Evolutionary conservation across 2,797 vertebrate genomes (phyloP).

Genomic region (Acipenser oxyrinchus): DNA sequence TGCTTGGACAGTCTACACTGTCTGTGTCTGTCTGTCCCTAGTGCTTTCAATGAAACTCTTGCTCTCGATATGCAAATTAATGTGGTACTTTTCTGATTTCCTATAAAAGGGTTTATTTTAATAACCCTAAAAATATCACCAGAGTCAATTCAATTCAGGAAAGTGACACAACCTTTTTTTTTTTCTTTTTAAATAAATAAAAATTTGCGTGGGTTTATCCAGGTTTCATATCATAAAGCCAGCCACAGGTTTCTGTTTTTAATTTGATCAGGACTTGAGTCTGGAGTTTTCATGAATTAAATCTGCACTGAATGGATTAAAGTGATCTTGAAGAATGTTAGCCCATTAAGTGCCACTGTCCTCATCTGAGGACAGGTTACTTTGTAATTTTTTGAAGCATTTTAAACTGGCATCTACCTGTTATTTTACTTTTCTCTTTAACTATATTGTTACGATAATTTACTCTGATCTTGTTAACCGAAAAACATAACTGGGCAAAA

Average conservation of each 20-base stretch:
- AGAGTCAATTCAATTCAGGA: conserved; percentile 33
- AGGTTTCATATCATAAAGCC: conserved; percentile 27
- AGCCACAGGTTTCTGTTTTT: conserved; percentile 52
- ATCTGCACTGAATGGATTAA: too few relatives aligned
- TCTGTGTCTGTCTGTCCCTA: conserved; percentile 18
- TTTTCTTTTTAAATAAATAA: conserved; percentile 20
- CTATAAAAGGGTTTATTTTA: conserved; percentile 53
- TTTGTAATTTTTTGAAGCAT: too few relatives aligned
- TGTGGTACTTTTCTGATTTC: conserved; percentile 52
- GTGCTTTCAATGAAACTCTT: conserved; percentile 32
- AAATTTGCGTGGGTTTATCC: conserved; percentile 25
- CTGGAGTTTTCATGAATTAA: background rate
- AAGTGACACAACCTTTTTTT: conserved; percentile 22
- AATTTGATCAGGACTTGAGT: conserved; percentile 34
- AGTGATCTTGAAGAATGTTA: too few relatives aligned
- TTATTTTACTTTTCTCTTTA: too few relatives aligned
- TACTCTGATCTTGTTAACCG: too few relatives aligned
- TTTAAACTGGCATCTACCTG: too few relatives aligned
- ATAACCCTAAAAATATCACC: conserved; percentile 45
- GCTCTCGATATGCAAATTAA: conserved; percentile 47
- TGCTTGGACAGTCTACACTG: conserved; percentile 31
- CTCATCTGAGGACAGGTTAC: too few relatives aligned
- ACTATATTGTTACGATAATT: too few relatives aligned
- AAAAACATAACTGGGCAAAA: too few relatives aligned
- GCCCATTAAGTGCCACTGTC: too few relatives aligned